phyloP scores from a whole-genome alignment of 2,888 invertebrate species.

The Polyommatus icarus region DNA sequence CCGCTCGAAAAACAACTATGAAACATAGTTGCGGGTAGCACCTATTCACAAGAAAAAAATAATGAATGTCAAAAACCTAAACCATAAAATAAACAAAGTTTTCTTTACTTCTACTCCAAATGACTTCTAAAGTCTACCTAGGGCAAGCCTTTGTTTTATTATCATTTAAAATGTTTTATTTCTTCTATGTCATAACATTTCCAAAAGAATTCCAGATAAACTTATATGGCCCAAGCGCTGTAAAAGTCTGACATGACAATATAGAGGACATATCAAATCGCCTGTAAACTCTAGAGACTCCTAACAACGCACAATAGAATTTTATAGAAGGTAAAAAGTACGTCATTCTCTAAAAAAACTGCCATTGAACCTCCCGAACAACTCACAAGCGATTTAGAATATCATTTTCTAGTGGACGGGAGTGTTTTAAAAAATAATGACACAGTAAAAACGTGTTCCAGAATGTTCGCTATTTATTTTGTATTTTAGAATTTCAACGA shows the following conservation, averaged over 20 bases:
- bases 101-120: not conserved
- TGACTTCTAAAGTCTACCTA: not conserved
- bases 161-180: constrained; percentile 21
- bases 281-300: constrained; percentile 40
- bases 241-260: constrained; percentile 42
- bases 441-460: constrained; percentile 10
- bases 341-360: constrained; percentile 34
- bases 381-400: constrained; percentile 21
- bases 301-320: constrained; percentile 43
- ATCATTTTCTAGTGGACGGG: constrained; percentile 24
- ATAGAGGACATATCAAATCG: constrained; percentile 40
- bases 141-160: not conserved
- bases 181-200: constrained; percentile 1
- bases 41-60: not conserved
- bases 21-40: too few species aligned
- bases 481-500: not conserved
- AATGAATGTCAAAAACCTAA: not conserved
- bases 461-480: constrained; percentile 21
- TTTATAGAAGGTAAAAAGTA: constrained; percentile 42
- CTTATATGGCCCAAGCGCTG: constrained; percentile 33
- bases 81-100: not conserved
- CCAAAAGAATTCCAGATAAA: constrained; percentile 19
- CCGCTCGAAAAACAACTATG: too few species aligned
- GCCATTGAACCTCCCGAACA: constrained; percentile 24
- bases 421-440: constrained; percentile 23